A percentile compares a stretch with the other conserved stretches of the same genome.
phyloP scores from a whole-genome alignment of 2,113 vertebrate genomes.

The Haplochromis vanheusdeni region DNA sequence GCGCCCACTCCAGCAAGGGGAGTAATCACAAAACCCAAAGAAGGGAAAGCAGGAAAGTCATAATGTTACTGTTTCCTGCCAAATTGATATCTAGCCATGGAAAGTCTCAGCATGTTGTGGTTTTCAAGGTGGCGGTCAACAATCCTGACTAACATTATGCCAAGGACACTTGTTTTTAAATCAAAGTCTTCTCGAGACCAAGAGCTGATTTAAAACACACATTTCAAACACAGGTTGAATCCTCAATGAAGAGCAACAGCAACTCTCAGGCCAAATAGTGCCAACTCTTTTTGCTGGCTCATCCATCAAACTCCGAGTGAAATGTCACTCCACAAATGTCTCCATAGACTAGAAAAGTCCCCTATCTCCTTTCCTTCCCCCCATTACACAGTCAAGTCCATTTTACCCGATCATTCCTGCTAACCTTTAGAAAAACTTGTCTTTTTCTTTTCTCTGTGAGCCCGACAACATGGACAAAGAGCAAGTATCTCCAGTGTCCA shows the following conservation, averaged over 20 bases:
- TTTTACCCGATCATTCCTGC: background rate
- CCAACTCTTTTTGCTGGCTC: conserved; percentile 4
- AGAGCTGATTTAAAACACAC: background rate
- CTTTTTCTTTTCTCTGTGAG: background rate
- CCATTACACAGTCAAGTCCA: background rate
- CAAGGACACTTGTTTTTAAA: background rate
- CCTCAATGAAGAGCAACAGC: conserved; percentile 21
- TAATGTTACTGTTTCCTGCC: background rate
- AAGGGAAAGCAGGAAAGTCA: background rate
- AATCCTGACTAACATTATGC: background rate
- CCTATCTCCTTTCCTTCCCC: background rate
- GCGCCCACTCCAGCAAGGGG: background rate
- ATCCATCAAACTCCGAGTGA: conserved; percentile 40
- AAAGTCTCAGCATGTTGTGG: background rate
- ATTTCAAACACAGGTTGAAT: background rate
- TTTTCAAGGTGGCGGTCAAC: background rate
- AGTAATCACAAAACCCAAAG: background rate
- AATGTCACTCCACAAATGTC: conserved; percentile 10
- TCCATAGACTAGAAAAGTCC: background rate
- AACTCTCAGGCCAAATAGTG: conserved; percentile 1
- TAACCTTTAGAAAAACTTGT: background rate
- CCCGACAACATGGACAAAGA: background rate
- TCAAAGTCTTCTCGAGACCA: background rate
- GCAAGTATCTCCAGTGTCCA: background rate
- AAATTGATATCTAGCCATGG: background rate